Evolutionary conservation across 2,888 invertebrate genomes (phyloP), one percentile per base, ranked within the genome.

Genomic region (Himalopsyche anomala): DNA sequence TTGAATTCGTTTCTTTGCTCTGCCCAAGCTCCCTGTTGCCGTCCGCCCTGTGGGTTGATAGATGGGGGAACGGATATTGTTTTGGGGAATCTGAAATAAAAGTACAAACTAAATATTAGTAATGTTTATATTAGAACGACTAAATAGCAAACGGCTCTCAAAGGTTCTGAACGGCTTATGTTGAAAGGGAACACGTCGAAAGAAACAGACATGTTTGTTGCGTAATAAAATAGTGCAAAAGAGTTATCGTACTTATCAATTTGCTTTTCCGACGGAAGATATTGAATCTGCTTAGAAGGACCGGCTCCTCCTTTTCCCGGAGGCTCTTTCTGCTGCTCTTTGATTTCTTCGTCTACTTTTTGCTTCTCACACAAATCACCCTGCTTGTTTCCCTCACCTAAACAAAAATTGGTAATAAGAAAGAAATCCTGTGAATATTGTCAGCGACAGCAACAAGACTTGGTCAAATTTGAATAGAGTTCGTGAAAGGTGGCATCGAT

Each of bases 1-100:
- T 87, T 88, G 62, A 83, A 84, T 17, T 87, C 87, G 5, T 79
- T 55, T 12, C 87, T 82, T 56, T 85, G 86, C 0, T 87, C 85
- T 1, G 62, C 19, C 88, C 88, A 88, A 11, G 85, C 82, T 38
- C 81, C 83, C 9, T 45, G 17, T 82, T 80, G 51, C 36, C 84
- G 54, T 0, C 36, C 55, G 1, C 55, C 28, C n/a, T 12, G 81
- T 19, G 19, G 51, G 12, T 82, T 82, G 15, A 82, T 28, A 55
- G 82, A 38, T 40, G n/a, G 40, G 2, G n/a, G 19, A 12, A n/a
- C 9, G n/a, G 15, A 54, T 38, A 12, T 38, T 17, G 36, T 40
- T 17, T 62, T 62, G 28, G 45, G 40, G 19, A 42, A 42, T 81
- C 28, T 28, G 45, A 42, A 81, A 81, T 17, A 81, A 40, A 51